Evolutionary conservation across 2,888 invertebrate genomes (phyloP), one percentile per base, ranked within the genome.

Genomic region (Xanthostigma xanthostigma): DNA sequence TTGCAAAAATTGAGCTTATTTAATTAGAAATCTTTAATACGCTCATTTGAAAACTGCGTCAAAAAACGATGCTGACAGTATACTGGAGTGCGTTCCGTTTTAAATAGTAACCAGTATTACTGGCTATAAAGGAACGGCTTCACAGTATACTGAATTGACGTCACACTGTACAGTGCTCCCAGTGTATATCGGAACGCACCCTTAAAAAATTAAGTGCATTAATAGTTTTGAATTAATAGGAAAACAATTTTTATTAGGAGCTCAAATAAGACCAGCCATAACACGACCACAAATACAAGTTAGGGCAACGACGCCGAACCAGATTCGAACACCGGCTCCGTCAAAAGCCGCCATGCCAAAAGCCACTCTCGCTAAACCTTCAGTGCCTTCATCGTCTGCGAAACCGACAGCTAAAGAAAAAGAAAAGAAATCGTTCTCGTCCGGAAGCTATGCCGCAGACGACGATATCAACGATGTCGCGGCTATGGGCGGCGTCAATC

Each of bases 391-490:
- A 59, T 62, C 65, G 54, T 60, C 65, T 58, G 64, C 68, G 43
- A 75, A 71, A 54, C 77, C 83, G 9, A 67, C 80, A 36, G 70
- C 78, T 55, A 84, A 82, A 68, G 87, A 87, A 57, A 86, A 84
- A 62, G 84, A 86, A 59, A 87, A 84, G 66, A 82, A 81, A 60
- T 67, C 63, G 35, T 74, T 75, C 62, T 74, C 79, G 47, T 73
- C 75, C 36, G 69, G 71, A 43, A 39, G 41, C 27, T 50, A 53
- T 44, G 51, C 54, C 53, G 91, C 89, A 41, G 93, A 94, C 61
- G 95, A 95, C 64, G 95, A 97, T 65, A 94, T 96, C 60, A 97
- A 96, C 63, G 96, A 97, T 71, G 96, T 97, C 11, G 95, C 96
- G 35, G 94, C 96, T 9, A 96, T 97, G 96, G 96, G 96, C 53